Evolutionary conservation across 1,140 invertebrate species (phyloP), one percentile per base, ranked within the genome.

Genomic region (Apocrypta bakeri): DNA sequence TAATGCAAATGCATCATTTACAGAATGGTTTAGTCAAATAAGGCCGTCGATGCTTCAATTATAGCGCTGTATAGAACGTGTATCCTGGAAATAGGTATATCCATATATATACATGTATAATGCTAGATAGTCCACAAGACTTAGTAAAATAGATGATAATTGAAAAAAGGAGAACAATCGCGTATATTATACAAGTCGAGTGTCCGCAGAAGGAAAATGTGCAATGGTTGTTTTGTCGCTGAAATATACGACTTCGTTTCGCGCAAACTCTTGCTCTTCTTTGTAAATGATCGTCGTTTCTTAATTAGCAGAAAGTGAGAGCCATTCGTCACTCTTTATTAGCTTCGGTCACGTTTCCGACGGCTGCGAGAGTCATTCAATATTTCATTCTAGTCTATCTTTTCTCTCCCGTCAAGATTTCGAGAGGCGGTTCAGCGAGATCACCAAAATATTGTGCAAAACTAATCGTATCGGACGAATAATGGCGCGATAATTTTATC

Each of bases 1-100:
- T 73, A 79, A 83, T 83, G 76, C 76, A 83, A 79, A 83, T 83
- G 82, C 61, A 83, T 83, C 82, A 74, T 83, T 83, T 83, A 75
- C 75, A 74, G 82, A 79, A 56, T 79, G 56, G 76, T 68, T 79
- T 79, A 83, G 82, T 79, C 82, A 73, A 83, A 79, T 79, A 79
- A 79, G 79, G 75, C 56, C 29, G 68, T 4, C 64, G 81, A 84
- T 84, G 79, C 83, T 84, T 83, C 79, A 80, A 71, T 84, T 83
- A 73, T 27, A 24, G 6, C 17, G 75, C 2, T 75, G 42, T 61
- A 75, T 63, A 63, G 24, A 33, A 74, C 64, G 29, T n/a, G 1
- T 56, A 29, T 21, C 48, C 9, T 17, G 42, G 61, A 14, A 14
- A 37, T 12, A 21, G 17, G n/a, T n/a, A n/a, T 4, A 56, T n/a